Base-by-base conservation (phyloP, 2,888 invertebrate genomes). In the Tenthredo amoena region DNA sequence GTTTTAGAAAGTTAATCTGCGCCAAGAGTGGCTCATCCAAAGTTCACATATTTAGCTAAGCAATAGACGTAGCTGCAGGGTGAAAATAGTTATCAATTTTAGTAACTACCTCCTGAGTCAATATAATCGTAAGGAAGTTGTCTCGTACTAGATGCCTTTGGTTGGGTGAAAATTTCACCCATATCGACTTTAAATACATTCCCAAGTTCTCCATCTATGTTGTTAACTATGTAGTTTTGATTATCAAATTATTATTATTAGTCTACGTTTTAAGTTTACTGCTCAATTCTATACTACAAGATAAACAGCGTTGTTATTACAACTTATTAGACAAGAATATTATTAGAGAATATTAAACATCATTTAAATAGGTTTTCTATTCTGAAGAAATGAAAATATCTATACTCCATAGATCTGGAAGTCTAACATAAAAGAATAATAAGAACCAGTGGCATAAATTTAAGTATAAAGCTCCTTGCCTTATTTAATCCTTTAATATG, bases 151-250 rank as follows among this genome's bases (percentile, higher is more conserved):
- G 72, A 55, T n/a, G 68, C 21, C 71, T 81, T 84, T 62, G 74
- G 68, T 68, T 86, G 85, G 81, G 88, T 93, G 88, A 89, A 91
- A 86, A 90, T 91, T 87, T 90, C 89, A 88, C 89, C 90, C 89
- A 91, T 89, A 87, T 91, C 91, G 88, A 91, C 90, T 88, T 91
- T 91, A 90, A 91, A 91, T 84, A 92, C 89, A 86, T 91, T 89
- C 87, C 88, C 89, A 86, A 87, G 86, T 82, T 87, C 87, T 77
- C 86, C 87, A 86, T 88, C 88, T 87, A 87, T 72, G 77, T 74
- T 86, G 86, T 86, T 86, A 84, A 85, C 58, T 62, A 31, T 15
- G 5, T 62, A 18, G 77, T 77, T 79, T 62, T 9, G 68, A 83
- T 83, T 83, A 83, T 83, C 58, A 31, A 65, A 47, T 58, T 62